Evolutionary conservation across 2,113 vertebrate genomes (phyloP).

Genomic region (Gracilinanus agilis): DNA sequence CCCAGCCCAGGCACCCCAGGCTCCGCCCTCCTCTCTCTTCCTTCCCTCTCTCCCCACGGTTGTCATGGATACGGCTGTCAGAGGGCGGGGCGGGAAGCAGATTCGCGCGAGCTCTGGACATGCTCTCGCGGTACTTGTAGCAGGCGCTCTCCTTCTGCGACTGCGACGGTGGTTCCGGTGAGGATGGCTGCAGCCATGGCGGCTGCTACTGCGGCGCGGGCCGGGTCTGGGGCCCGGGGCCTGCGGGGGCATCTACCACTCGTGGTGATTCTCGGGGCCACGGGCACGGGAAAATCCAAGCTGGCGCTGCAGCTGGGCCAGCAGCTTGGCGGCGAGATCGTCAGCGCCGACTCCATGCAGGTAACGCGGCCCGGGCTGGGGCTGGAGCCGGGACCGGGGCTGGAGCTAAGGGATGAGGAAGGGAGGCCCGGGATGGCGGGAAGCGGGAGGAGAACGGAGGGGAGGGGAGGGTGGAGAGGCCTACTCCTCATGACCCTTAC

Average conservation of each 20-base stretch:
- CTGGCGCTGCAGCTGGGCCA: conserved; percentile 92
- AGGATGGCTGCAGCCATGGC: conserved; percentile 68
- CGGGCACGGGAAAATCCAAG: conserved; percentile 94
- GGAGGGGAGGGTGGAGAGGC: neutral
- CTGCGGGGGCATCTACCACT: conserved; percentile 82
- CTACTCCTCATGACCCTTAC: neutral
- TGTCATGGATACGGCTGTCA: conserved; percentile 65
- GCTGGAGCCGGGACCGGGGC: neutral
- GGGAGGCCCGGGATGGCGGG: neutral
- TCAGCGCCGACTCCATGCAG: conserved; percentile 98
- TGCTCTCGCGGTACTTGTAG: neutral
- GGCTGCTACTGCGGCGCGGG: conserved; percentile 34
- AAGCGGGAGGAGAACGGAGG: neutral
- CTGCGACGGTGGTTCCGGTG: conserved; percentile 65
- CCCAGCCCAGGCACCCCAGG: neutral
- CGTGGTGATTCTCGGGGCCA: conserved; percentile 94
- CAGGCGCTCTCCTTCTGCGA: neutral
- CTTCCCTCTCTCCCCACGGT: neutral
- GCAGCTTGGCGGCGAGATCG: conserved; percentile 90
- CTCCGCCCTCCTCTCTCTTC: fast-evolving
- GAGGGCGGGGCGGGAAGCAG: neutral
- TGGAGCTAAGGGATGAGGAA: neutral
- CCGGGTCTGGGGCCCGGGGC: conserved; percentile 15
- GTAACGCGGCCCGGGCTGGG: conserved; percentile 77
- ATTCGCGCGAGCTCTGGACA: neutral